A percentile compares a stretch with the other conserved stretches of the same genome.
These are phyloP conservation scores for Gallinago nigripennis DNA, from an alignment of 2,797 vertebrate species.

Conservation along the genomic window DNA sequence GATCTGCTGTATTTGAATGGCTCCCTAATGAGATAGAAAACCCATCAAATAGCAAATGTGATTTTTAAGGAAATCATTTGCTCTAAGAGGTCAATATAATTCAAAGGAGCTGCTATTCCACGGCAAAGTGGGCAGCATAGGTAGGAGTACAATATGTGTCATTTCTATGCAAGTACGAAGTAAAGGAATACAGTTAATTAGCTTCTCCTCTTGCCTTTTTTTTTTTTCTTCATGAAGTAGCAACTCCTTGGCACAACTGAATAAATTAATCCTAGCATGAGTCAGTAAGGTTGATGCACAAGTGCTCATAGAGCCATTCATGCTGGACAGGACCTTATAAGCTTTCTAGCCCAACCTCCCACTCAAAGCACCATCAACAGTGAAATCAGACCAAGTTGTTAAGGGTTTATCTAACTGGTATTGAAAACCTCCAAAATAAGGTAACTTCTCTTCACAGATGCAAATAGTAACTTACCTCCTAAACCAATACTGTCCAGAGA, in stretches of 20 bases:
- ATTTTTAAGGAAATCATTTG: slow-evolving; percentile 19
- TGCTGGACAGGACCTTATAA: not conserved
- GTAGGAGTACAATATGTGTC: not conserved
- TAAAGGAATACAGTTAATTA: not conserved
- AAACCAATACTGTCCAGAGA: not conserved
- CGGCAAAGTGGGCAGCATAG: not conserved
- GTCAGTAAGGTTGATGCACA: not conserved
- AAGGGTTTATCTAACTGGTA: not conserved
- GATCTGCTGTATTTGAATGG: not conserved
- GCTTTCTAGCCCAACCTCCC: not conserved
- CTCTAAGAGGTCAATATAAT: not conserved
- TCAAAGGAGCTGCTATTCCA: not conserved
- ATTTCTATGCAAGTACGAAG: not conserved
- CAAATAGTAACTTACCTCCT: not conserved
- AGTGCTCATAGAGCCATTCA: not conserved
- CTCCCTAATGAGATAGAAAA: slow-evolving; percentile 4
- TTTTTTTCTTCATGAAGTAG: not conserved
- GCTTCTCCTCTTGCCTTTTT: not conserved
- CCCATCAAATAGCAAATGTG: not conserved
- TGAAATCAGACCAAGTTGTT: not conserved
- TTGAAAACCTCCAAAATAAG: not conserved
- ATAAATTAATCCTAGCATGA: not conserved
- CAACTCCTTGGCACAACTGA: not conserved
- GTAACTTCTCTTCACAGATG: not conserved
- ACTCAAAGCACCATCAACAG: not conserved